Evolutionary conservation across 2,888 invertebrate species (phyloP).

Genomic region (Sisyra nigra): DNA sequence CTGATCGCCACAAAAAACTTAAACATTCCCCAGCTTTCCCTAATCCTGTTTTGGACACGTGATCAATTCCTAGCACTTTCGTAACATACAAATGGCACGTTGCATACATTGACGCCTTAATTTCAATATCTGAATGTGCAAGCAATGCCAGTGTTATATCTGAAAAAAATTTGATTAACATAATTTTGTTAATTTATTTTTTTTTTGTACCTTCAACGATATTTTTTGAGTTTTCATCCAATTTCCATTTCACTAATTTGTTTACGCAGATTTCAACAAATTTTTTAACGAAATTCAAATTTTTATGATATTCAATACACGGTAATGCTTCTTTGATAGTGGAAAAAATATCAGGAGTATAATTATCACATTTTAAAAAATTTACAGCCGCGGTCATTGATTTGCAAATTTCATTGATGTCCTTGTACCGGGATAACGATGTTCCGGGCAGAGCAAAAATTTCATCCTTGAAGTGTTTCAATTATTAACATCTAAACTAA

Average conservation of each 20-base stretch:
- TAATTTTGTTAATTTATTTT: not conserved
- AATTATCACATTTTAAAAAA: constrained; percentile 25
- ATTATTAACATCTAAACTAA: too few species aligned
- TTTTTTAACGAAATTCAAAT: constrained; percentile 32
- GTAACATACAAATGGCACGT: constrained; percentile 35
- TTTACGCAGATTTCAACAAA: constrained; percentile 26
- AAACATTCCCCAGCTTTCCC: constrained; percentile 31
- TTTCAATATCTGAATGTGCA: constrained; percentile 36
- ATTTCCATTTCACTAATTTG: constrained; percentile 24
- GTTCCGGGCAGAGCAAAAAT: not conserved
- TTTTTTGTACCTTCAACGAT: constrained; percentile 15
- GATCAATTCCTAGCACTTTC: constrained; percentile 35
- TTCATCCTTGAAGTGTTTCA: not conserved
- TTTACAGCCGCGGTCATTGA: constrained; percentile 30
- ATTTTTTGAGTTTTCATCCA: constrained; percentile 18
- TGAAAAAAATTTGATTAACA: constrained; percentile 12
- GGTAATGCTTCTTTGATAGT: constrained; percentile 36
- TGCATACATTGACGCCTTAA: constrained; percentile 36
- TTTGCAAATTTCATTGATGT: constrained; percentile 25
- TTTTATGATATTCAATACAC: constrained; percentile 40
- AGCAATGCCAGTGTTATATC: constrained; percentile 35
- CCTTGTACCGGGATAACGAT: constrained; percentile 25
- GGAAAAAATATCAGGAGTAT: constrained; percentile 24
- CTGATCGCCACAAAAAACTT: constrained; percentile 36
- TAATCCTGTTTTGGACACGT: constrained; percentile 17